Percentiles rank a stretch among this genome's conserved stretches.
These are phyloP conservation scores for Caradrina kadenii DNA, from an alignment of 2,888 invertebrate species.

Conservation along the genomic window DNA sequence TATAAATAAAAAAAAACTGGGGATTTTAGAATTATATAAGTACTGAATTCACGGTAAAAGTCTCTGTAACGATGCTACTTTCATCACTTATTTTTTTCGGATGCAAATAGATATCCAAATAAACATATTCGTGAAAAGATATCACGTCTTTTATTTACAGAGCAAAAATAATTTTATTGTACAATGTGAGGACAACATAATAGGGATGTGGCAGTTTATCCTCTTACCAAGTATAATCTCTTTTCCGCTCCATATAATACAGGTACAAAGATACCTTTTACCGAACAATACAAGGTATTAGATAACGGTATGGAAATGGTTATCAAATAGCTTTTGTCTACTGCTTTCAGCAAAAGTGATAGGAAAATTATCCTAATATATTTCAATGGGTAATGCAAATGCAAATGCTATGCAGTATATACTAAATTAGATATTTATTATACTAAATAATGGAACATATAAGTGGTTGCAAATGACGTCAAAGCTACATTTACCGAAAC, in stretches of 20 bases:
- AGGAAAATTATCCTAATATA: constrained; percentile 10
- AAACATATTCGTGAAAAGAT: neutral
- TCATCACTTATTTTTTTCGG: no score
- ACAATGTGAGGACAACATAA: constrained; percentile 17
- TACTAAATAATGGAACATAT: constrained; percentile 8
- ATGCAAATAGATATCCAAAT: no score
- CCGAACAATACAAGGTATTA: constrained; percentile 23
- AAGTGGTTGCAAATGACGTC: constrained; percentile 29
- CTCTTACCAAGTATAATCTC: constrained; percentile 34
- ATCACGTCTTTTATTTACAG: neutral
- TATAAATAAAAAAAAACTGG: no score
- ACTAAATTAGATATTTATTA: neutral
- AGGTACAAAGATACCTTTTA: constrained; percentile 24
- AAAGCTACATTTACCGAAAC: constrained; percentile 25
- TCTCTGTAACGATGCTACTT: no score
- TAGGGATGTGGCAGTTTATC: constrained; percentile 21
- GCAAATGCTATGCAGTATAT: constrained; percentile 7
- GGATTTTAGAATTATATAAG: no score
- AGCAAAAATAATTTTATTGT: constrained; percentile 18
- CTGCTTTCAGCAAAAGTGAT: constrained; percentile 1
- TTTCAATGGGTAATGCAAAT: neutral
- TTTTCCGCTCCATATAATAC: constrained; percentile 23
- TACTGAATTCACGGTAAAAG: no score
- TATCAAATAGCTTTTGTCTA: constrained; percentile 13
- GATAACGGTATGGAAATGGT: constrained; percentile 4